Base-by-base conservation (phyloP, 92 coral and sea anemone species). In the Metridium senile region DNA sequence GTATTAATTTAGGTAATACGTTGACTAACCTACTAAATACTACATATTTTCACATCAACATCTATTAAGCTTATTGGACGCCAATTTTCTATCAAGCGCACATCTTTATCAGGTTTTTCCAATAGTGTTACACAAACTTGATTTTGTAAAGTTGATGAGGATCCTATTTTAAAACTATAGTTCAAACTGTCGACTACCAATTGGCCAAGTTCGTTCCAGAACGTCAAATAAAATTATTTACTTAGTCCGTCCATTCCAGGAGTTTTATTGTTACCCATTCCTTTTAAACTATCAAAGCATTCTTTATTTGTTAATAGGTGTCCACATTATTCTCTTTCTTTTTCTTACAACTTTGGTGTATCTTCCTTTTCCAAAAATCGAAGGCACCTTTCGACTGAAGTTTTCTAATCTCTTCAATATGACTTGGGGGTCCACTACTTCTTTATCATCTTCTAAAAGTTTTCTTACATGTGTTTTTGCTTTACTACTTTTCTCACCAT, bases 101-200 rank as follows among this genome's bases (percentile, higher is more conserved):
- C 47, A 33, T 77, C 82, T 52, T 66, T 77, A 20, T 58, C 75
- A 34, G 71, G 59, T 35, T 77, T 77, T 28, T 77, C 82, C 21
- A 77, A 30, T 28, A 77, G 35, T 21, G 82, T 66, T 30, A 77
- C 51, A 67, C 68, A 26, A 25, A 68, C 75, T 66, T 77, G 75
- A 27, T 68, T 66, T 67, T 77, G 82, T 16, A 63, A 7, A 39
- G 76, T 49, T 16, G 76, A n/a, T 8, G 51, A 34, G 2, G 62
- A 16, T 26, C 62, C 76, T 17, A 22, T 56, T 51, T 71, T 47
- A 71, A 18, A 71, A 21, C 62, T 56, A 52, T 71, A 56, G 29
- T 71, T 71, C 26, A 71, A 56, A 34, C 78, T 52, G 52, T 54
- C 54, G 58, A 74, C 78, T n/a, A 74, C 11, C 22, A 31, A 31